Base-by-base conservation (phyloP, 2,797 vertebrate genomes). In the Lates japonicus region DNA sequence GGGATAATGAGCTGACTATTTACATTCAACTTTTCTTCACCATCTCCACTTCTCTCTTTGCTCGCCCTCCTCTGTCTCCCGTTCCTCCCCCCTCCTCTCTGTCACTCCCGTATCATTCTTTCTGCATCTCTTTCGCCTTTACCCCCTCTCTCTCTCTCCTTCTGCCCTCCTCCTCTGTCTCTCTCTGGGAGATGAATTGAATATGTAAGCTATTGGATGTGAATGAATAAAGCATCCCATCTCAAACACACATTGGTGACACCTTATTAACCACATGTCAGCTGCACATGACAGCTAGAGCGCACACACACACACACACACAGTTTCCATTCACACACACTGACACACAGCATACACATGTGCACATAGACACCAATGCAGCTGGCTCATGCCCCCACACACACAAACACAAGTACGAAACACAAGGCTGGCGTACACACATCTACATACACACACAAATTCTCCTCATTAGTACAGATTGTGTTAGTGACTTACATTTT, bases 221-320 rank as follows among this genome's bases (percentile, higher is more conserved):
- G 92, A 93, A 93, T 94, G 93, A 94, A 94, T 93, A 93, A 94
- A 94, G 94, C 89, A 89, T 92, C 85, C 89, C 81, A 17, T 93
- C 90, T 90, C 88, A 93, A 93, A 93, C 91, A 93, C 93, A 93
- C 94, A 91, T 85, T 80, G 94, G 92, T 94, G 94, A 94, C 93
- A 94, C 93, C 93, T 94, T 94, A 94, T 94, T 94, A 94, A 94
- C 92, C 88, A 84, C 93, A 92, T 92, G 94, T 94, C 94, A 94
- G 83, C 91, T 86, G 88, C 94, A 92, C 91, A 93, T 93, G 94
- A 92, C 93, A 93, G 92, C 90, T 73, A 67, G 70, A 87, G 82
- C 76, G 5, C 74, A 52, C 72, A 80, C 54, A 68, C 59, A 17
- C 33, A 55, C 33, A 49, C 58, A 19, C 42, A 58, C 42, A 48